Evolutionary conservation across 2,113 vertebrate species (phyloP), one percentile per base, ranked within the genome.

Genomic region (Microtus montanus): DNA sequence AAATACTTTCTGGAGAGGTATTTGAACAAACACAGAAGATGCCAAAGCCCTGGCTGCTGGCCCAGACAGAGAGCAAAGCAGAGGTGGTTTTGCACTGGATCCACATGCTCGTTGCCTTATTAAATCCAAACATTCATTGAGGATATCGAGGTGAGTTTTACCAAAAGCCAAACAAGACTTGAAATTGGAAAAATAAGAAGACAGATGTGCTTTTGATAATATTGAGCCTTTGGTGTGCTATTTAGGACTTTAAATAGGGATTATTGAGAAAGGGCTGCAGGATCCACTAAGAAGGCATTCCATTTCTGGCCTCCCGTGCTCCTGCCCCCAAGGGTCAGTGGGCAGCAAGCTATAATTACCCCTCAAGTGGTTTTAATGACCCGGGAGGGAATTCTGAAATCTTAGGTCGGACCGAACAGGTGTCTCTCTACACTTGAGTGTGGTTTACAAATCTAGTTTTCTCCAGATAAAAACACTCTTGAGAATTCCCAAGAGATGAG

Each of bases 331-430:
- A 87, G 74, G 96, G 95, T 98, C 96, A 96, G 92, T 74, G 87
- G 95, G 84, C 82, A 93, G 87, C 90, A 79, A 75, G 58, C 96
- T 98, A 97, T 97, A 98, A 97, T 97, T 98, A 97, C 74, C 77
- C 74, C 86, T 88, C 94, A 93, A 97, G 95, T 96, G 92, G 95
- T 91, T 96, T 96, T 87, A 96, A 92, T 96, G 95, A 91, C 95
- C 90, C 41, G 1, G 75, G 82, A 92, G 97, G 91, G 97, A 97
- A 95, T 89, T 96, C 90, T 96, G 64, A 78, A 63, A 17, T 9
- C 96, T 64, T 64, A 89, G 93, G 70, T 86, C 75, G 94, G 82
- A 96, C 73, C 35, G 61, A 96, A 71, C 64, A 63, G 89, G 73
- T 74, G 64, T 71, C 91, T 66, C 35, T 96, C 64, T 91, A 94